Evolutionary conservation across 2,113 vertebrate genomes (phyloP), one percentile per base, ranked within the genome.

Genomic region (Gasterosteus nipponicus): DNA sequence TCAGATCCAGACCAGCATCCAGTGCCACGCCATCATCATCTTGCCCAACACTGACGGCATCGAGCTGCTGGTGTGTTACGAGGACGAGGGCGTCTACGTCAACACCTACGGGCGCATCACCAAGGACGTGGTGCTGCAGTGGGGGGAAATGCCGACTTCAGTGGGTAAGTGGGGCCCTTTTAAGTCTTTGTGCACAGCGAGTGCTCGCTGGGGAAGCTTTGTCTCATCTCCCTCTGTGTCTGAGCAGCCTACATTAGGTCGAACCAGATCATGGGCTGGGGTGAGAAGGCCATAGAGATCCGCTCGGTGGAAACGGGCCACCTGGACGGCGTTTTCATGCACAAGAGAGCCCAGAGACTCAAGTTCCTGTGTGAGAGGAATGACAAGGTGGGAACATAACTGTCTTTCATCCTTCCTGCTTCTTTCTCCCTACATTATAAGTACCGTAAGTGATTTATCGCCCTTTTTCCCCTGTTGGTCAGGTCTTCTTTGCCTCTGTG

Each of bases 211-310:
- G 49, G n/a, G n/a, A 16, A 10, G 4, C 18, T 31, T 19, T 12
- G 29, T 29, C 53, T 9, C 16, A 26, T 3, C 0, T 38, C 7
- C 26, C 3, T 7, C 8, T 68, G 35, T 77, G 33, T 59, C 6
- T 51, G 38, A 56, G 42, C 74, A 94, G 93, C 93, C 82, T 94
- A 94, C 91, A 94, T 94, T 93, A 92, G 92, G 92, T 94, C 93
- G 26, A 94, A 94, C 89, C 93, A 94, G 90, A 94, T 94, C 80
- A 94, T 94, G 93, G 93, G 93, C 85, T 94, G 93, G 93, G 93
- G 93, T 10, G 93, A 94, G 81, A 94, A 94, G 89, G 93, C 93
- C 83, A 94, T 94, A 35, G 93, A 94, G 87, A 94, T 94, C 78
- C 92, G 93, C 82, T 93, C 93, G 0, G 93, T 94, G 81, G 93